A percentile compares a stretch with the other conserved stretches of the same genome.
These are phyloP conservation scores for Cepaea nemoralis DNA, from an alignment of 1,140 invertebrate genomes.

Conservation along the genomic window DNA sequence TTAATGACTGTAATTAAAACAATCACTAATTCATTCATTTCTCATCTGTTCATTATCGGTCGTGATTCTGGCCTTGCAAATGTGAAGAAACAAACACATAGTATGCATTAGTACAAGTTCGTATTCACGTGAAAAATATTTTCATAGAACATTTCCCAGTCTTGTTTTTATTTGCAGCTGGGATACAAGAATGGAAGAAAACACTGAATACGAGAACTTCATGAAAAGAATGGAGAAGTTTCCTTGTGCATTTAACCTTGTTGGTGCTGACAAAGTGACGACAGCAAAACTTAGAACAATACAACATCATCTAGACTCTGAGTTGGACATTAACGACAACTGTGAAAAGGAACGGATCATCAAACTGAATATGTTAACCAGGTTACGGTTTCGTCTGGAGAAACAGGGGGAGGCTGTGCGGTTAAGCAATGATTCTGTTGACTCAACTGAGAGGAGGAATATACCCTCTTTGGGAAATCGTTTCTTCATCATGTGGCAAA, in stretches of 20 bases:
- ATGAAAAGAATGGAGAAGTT: not conserved
- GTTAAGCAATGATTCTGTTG: not conserved
- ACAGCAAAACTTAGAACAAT: not conserved
- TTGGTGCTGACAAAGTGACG: not conserved
- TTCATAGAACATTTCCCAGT: too few species aligned
- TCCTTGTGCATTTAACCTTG: conserved; percentile 3
- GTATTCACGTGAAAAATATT: too few species aligned
- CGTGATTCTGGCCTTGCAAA: too few species aligned
- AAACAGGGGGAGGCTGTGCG: not conserved
- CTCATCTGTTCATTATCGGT: too few species aligned
- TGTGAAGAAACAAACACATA: too few species aligned
- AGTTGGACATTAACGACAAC: not conserved
- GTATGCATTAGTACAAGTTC: too few species aligned
- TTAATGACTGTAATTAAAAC: too few species aligned
- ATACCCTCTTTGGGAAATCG: not conserved
- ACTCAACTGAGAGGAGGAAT: not conserved
- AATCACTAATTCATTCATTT: too few species aligned
- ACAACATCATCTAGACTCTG: not conserved
- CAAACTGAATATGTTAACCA: not conserved
- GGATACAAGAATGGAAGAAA: too few species aligned
- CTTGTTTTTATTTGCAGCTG: too few species aligned
- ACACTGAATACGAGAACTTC: too few species aligned
- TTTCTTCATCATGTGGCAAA: not conserved
- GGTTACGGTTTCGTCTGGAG: not conserved
- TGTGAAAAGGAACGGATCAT: too few species aligned